phyloP scores from a whole-genome alignment of 1,140 invertebrate genomes.

The Carcinoscorpius rotundicauda region DNA sequence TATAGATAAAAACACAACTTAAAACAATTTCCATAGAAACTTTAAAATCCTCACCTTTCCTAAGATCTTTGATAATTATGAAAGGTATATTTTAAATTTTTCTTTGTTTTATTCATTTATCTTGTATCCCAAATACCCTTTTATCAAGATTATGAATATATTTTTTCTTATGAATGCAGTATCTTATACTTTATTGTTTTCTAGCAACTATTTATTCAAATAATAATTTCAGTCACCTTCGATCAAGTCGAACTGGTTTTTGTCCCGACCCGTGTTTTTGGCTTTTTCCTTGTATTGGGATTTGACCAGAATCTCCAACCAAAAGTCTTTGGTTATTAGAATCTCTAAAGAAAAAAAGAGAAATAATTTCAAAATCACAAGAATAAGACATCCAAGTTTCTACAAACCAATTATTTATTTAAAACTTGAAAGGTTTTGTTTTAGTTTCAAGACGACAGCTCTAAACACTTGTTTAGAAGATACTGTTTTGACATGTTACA shows the following conservation, averaged over 20 bases:
- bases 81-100: no score
- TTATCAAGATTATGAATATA: neutral
- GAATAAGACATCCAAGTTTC: neutral
- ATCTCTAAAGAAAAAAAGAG: constrained; percentile 37
- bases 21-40: no score
- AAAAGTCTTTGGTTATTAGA: constrained; percentile 81
- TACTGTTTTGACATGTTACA: no score
- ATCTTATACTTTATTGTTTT: no score
- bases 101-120: no score
- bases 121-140: constrained; percentile 62
- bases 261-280: constrained; percentile 71
- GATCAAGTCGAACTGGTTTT: constrained; percentile 60
- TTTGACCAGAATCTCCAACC: constrained; percentile 76
- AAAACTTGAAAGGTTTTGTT: no score
- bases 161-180: neutral
- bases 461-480: no score
- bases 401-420: no score
- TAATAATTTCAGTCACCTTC: constrained; percentile 25
- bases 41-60: no score
- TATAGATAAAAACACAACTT: no score
- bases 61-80: no score
- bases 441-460: no score
- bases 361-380: constrained; percentile 2
- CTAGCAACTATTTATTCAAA: neutral
- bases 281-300: constrained; percentile 65